Conservation (phyloP, 1,140 invertebrate species). For the Calosoma granatense region DNA sequence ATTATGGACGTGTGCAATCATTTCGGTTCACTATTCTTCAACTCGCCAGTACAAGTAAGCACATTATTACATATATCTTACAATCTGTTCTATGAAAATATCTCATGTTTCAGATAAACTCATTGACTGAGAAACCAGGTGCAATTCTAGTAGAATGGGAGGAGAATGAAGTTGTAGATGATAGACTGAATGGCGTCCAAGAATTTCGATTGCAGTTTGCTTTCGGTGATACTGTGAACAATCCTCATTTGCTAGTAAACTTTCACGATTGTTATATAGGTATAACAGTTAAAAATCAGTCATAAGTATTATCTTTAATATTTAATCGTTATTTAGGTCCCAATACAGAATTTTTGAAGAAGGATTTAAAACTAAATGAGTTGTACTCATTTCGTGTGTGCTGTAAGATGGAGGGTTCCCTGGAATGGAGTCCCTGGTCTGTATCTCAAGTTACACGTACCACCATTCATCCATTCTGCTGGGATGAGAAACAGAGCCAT, state of each 20-base stretch:
- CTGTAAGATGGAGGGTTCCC: background rate
- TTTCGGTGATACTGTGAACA: background rate
- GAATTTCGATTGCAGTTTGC: background rate
- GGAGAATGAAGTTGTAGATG: background rate
- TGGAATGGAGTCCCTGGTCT: background rate
- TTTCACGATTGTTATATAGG: background rate
- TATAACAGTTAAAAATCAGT: no score
- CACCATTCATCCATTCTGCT: background rate
- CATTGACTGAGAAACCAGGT: background rate
- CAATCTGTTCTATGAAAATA: background rate
- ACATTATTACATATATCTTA: no score
- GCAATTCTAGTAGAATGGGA: background rate
- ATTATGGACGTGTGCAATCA: background rate
- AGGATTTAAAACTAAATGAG: background rate
- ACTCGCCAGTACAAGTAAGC: background rate
- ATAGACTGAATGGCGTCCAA: background rate
- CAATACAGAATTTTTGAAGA: background rate
- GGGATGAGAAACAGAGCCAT: background rate
- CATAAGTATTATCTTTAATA: no score
- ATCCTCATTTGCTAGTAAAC: background rate
- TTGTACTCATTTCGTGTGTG: background rate
- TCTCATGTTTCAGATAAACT: background rate
- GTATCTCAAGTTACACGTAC: background rate
- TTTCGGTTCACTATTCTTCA: background rate
- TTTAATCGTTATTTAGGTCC: no score